Evolutionary conservation across 2,113 vertebrate genomes (phyloP), one percentile per base, ranked within the genome.

Genomic region (Prunella fulvescens): DNA sequence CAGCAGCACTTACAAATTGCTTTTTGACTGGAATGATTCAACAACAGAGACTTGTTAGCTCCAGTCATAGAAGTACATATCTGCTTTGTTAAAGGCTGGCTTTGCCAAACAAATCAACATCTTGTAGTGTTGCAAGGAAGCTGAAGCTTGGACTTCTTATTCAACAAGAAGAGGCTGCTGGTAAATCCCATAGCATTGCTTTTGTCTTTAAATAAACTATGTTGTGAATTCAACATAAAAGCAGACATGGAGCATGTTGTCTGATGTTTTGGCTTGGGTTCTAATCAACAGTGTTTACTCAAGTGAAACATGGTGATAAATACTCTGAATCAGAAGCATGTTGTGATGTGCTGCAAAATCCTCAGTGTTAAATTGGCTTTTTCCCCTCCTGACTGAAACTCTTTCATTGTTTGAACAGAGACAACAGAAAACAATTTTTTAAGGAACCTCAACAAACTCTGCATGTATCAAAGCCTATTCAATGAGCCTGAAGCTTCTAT

Each of bases 121-220:
- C 66, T 71, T 42, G 31, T 50, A 66, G 35, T 35, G 25, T 23
- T 51, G 15, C 42, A 92, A 40, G 13, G 71, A 48, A 72, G 47
- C 20, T 64, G 45, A 76, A 76, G 13, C 61, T 50, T 81, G 28
- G 69, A 40, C 25, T 74, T 22, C 48, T 88, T 65, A 23, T 10
- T 17, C 48, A 83, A n/a, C 51, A 79, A 70, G 40, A 56, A 86
- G n/a, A 85, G n/a, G 51, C 40, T 92, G 25, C 44, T 60, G 54
- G 44, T 74, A 88, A 67, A 85, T 62, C 85, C 62, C 53, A 33
- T 74, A 81, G 51, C 45, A 64, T 28, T 72, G 60, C 19, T 92
- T 91, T 96, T 92, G 73, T 92, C 62, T 73, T 96, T 81, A 93
- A 94, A 94, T 81, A 92, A 94, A 92, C 65, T 50, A 11, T 2